Evolutionary conservation across 2,888 invertebrate species (phyloP), one percentile per base, ranked within the genome.

Genomic region (Antheraea yamamai): DNA sequence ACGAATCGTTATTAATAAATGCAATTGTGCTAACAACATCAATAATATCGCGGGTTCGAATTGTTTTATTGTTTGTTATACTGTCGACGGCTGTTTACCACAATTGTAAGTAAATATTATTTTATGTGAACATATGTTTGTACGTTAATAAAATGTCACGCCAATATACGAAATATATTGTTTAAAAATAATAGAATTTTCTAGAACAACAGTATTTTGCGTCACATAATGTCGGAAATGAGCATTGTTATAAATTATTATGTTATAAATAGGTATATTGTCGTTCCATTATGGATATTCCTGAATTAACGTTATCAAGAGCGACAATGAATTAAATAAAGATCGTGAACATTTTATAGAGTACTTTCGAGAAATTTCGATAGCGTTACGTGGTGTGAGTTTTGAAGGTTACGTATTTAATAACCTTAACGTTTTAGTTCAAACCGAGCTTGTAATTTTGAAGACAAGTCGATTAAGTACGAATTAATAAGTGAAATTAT

Each of bases 11-110:
- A 30, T 26, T 66, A 66, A 66, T 66, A 66, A 66, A 66, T 66
- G 64, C 64, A 66, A 16, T 66, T 66, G 64, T 66, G 6, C 20
- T 26, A 66, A 66, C 64, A 66, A 30, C 64, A 66, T 66, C 30
- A 66, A 66, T 66, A 30, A 66, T 66, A 30, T 26, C 26, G 18
- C 6, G 14, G 64, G 64, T 30, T 26, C 2, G 26, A 66, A 66
- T 66, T 30, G 64, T 66, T 66, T 66, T 30, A 66, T 30, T 66
- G 6, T 66, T 66, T 66, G 64, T 26, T 66, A 16, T 7, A 10
- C 14, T 66, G 64, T 30, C 12, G 64, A 14, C 26, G 14, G 26
- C 64, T 66, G 6, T 66, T 66, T 66, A 30, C 14, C 3, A 66
- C 30, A 66, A 66, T 66, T 26, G 64, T 14, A 66, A 20, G 64